Evolutionary conservation across 2,888 invertebrate species (phyloP), one percentile per base, ranked within the genome.

Genomic region (Coenonympha glycerion): DNA sequence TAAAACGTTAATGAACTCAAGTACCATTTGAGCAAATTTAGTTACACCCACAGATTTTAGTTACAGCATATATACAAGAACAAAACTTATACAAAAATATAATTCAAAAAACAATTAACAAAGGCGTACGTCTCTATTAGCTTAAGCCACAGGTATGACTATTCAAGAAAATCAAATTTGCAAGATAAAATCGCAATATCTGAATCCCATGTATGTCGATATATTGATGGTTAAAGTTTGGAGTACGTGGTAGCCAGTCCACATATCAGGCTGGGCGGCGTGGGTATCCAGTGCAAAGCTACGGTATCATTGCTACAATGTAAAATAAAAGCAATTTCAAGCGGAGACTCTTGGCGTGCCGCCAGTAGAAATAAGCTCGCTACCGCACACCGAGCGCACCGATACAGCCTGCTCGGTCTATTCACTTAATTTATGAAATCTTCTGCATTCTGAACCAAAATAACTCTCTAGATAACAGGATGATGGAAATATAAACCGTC

Each of bases 281-380:
- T 61, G 66, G 67, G 68, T 72, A 71, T 70, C 66, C 71, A 68
- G 68, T 67, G 68, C 69, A 65, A 66, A 66, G 68, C 71, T 68
- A 68, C 71, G 66, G 75, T 82, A 83, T 82, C 80, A 77, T 76
- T 75, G 76, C 69, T 75, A 76, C 73, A 72, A 71, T 71, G 70
- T 73, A 76, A 71, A 73, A 78, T 74, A 80, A 78, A 83, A 83
- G 81, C 83, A 84, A 85, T 84, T 81, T 78, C 73, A 68, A 73
- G 72, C 72, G 63, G 71, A 69, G 73, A 62, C 70, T 69, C 69
- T 73, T 86, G 86, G 86, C 86, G 73, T 59, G 59, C 65, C 67
- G 77, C 86, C 86, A 85, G 79, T 68, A 66, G 82, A 77, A 84
- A 83, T 84, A 82, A 82, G 83, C 85, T 81, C 65, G 70, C 76